These are phyloP conservation scores for Zaprionus kolodkinae DNA, from an alignment of 1,140 invertebrate species.

Conservation along the genomic window DNA sequence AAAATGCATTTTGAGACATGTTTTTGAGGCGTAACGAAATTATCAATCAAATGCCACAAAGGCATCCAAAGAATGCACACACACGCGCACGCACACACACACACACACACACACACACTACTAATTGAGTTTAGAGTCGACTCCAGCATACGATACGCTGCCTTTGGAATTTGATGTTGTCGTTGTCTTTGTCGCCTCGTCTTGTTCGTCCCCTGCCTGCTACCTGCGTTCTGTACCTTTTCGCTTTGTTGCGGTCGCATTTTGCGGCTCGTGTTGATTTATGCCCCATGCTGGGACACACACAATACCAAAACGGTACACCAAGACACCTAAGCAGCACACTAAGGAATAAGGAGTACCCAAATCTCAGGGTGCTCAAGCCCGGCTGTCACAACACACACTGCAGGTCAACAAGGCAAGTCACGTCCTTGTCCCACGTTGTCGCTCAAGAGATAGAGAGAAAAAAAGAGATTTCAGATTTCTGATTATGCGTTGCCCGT, in stretches of 20 bases:
- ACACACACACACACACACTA: conserved; percentile 49
- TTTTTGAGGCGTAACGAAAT: conserved; percentile 75
- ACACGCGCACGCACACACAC: conserved; percentile 49
- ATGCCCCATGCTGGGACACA: conserved; percentile 60
- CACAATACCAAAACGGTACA: conserved; percentile 15
- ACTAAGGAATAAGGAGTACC: conserved; percentile 27
- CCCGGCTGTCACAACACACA: conserved; percentile 71
- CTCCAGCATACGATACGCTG: conserved; percentile 41
- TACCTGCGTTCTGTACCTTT: conserved; percentile 56
- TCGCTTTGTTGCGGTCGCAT: conserved; percentile 44
- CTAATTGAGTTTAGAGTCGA: conserved; percentile 69
- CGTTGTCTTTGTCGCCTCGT: conserved; percentile 4
- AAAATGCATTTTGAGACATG: conserved; percentile 62
- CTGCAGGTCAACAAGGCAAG: conserved; percentile 46
- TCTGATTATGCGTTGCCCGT: conserved; percentile 40
- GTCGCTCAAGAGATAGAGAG: conserved; percentile 38
- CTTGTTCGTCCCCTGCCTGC: conserved; percentile 29
- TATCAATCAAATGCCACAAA: conserved; percentile 80
- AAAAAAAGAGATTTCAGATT: conserved; percentile 23
- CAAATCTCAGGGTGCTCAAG: conserved; percentile 24
- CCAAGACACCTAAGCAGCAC: conserved; percentile 52
- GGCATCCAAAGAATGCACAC: conserved; percentile 74
- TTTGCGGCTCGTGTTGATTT: conserved; percentile 71
- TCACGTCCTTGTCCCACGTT: conserved; percentile 69
- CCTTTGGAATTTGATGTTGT: conserved; percentile 60